phyloP scores from a whole-genome alignment of 2,797 vertebrate species.

The Esox masquinongy region DNA sequence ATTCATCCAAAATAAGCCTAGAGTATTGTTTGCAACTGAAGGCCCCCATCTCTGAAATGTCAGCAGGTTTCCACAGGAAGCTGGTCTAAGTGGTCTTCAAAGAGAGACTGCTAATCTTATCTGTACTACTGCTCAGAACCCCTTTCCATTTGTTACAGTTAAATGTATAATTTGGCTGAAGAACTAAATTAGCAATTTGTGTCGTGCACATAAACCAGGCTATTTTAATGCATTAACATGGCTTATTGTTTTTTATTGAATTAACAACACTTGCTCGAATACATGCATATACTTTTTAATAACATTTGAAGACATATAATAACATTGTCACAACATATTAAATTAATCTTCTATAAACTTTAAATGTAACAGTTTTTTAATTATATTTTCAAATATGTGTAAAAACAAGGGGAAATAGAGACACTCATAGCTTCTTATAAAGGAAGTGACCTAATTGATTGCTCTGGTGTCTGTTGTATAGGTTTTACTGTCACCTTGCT shows the following conservation, averaged over 20 bases:
- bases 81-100: conserved; percentile 25
- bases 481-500: neutral
- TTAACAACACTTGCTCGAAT: neutral
- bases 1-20: neutral
- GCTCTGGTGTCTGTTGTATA: neutral
- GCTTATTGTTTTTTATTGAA: neutral
- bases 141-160: neutral
- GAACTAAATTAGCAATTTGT: neutral
- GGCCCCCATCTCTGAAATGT: neutral
- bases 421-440: neutral
- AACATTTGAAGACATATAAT: no score
- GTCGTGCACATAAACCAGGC: neutral
- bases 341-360: neutral
- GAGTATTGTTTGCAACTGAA: no score
- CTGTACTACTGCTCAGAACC: neutral
- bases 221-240: neutral
- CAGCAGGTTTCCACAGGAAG: conserved; percentile 36
- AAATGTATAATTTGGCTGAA: neutral
- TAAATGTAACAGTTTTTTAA: neutral
- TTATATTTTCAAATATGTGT: neutral
- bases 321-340: neutral
- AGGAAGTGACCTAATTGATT: neutral
- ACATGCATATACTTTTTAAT: neutral
- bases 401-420: neutral
- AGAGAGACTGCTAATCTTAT: neutral